A percentile compares a stretch with the other conserved stretches of the same genome.
phyloP scores from a whole-genome alignment of 2,113 vertebrate genomes.

The Nothobranchius kuhntae region DNA sequence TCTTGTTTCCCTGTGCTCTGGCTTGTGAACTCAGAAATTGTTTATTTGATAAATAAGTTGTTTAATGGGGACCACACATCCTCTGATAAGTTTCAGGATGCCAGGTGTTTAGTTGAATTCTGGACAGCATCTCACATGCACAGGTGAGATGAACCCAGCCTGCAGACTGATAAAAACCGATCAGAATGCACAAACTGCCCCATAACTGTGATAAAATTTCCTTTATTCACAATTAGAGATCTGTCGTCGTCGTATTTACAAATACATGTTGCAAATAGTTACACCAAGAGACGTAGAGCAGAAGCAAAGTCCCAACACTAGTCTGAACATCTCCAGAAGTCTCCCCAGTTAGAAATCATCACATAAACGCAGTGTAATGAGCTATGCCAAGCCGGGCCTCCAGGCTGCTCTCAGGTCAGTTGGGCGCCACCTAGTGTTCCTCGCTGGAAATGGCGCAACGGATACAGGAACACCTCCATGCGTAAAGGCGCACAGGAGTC shows the following conservation, averaged over 20 bases:
- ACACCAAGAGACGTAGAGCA: constrained; percentile 51
- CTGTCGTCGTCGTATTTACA: constrained; percentile 63
- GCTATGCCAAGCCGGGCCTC: constrained; percentile 36
- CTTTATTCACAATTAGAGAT: constrained; percentile 66
- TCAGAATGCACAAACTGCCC: constrained; percentile 45
- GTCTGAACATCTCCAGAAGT: constrained; percentile 36
- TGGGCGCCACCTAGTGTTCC: not conserved
- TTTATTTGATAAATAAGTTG: too few species aligned
- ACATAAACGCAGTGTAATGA: constrained; percentile 31
- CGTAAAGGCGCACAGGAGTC: constrained; percentile 2
- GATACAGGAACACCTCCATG: not conserved
- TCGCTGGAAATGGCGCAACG: not conserved
- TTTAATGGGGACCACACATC: too few species aligned
- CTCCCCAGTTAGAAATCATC: constrained; percentile 24
- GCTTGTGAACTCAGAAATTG: too few species aligned
- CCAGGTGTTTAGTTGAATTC: too few species aligned
- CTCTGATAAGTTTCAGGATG: too few species aligned
- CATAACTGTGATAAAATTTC: constrained; percentile 58
- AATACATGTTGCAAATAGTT: constrained; percentile 57
- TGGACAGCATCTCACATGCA: too few species aligned
- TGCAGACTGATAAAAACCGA: constrained; percentile 52
- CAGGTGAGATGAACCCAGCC: too few species aligned
- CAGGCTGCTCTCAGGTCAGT: constrained; percentile 31
- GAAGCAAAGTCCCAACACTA: constrained; percentile 42
- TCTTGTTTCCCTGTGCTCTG: too few species aligned